Conservation (phyloP, 2,113 vertebrate species). For the Rhinolophus ferrumequinum region DNA sequence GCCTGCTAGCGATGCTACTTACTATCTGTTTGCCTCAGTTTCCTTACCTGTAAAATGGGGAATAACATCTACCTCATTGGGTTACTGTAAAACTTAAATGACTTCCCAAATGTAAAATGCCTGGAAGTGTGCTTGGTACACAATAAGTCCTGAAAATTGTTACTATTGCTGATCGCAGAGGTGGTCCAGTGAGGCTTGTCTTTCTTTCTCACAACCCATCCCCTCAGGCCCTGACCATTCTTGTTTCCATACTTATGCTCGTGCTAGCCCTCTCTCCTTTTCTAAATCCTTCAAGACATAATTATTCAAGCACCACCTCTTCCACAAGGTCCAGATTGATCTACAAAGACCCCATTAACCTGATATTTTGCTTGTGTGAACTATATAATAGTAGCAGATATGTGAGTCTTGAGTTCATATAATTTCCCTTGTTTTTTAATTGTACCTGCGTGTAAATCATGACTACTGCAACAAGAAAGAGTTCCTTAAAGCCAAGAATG, state of each 20-base stretch:
- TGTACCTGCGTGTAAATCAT: not conserved
- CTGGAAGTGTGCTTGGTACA: not conserved
- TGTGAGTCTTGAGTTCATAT: not conserved
- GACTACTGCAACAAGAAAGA: not conserved
- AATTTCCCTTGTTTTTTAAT: not conserved
- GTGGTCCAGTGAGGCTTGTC: not conserved
- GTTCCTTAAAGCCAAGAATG: not conserved
- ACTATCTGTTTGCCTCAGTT: not conserved
- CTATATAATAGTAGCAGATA: not conserved
- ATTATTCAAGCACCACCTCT: not conserved
- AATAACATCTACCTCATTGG: not conserved
- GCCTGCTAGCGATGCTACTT: not conserved
- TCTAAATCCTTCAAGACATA: not conserved
- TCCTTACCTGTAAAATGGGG: not conserved
- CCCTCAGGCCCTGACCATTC: not conserved
- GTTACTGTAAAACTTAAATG: slow-evolving; percentile 3
- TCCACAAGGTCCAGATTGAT: not conserved
- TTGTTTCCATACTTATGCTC: not conserved
- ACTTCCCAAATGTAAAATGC: slow-evolving; percentile 9
- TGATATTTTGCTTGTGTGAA: not conserved
- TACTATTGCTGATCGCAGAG: not conserved
- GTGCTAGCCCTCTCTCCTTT: not conserved
- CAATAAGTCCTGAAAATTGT: not conserved
- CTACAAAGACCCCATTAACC: not conserved
- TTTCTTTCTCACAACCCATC: not conserved